phyloP scores from a whole-genome alignment of 1,140 invertebrate genomes.

The Bombus cullumanus region DNA sequence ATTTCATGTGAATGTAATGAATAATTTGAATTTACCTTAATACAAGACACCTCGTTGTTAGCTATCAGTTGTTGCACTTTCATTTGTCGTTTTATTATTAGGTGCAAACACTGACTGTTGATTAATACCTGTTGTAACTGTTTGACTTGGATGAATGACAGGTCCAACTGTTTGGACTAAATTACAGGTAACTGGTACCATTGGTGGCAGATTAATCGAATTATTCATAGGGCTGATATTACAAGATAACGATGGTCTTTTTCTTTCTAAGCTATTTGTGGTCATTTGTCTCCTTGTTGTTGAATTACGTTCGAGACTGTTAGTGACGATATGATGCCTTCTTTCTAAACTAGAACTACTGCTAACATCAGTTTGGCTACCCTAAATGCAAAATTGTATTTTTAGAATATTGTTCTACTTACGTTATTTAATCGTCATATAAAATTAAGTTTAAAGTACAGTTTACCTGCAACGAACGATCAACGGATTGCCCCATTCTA shows the following conservation, averaged over 20 bases:
- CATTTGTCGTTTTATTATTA: constrained; percentile 74
- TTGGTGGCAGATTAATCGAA: constrained; percentile 78
- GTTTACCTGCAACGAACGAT: constrained; percentile 75
- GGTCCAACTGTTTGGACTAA: constrained; percentile 78
- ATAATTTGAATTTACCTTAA: constrained; percentile 41
- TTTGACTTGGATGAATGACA: constrained; percentile 77
- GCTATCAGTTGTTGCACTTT: constrained; percentile 77
- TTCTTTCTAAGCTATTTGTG: constrained; percentile 81
- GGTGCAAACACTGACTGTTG: constrained; percentile 70
- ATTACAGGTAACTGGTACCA: constrained; percentile 79
- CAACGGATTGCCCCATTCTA: constrained; percentile 79
- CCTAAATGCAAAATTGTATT: constrained; percentile 56
- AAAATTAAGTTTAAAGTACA: not conserved
- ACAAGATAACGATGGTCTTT: constrained; percentile 75
- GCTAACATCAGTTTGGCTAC: constrained; percentile 72
- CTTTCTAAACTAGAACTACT: constrained; percentile 76
- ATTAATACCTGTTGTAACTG: constrained; percentile 71
- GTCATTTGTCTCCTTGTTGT: constrained; percentile 77
- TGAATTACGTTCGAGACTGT: constrained; percentile 80
- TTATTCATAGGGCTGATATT: constrained; percentile 68
- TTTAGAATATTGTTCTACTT: not conserved
- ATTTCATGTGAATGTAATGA: not conserved
- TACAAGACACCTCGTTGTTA: constrained; percentile 75
- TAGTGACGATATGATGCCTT: constrained; percentile 80
- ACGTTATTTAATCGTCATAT: not conserved